Base-by-base conservation (phyloP, 2,888 invertebrate genomes). In the Spialia ferax region DNA sequence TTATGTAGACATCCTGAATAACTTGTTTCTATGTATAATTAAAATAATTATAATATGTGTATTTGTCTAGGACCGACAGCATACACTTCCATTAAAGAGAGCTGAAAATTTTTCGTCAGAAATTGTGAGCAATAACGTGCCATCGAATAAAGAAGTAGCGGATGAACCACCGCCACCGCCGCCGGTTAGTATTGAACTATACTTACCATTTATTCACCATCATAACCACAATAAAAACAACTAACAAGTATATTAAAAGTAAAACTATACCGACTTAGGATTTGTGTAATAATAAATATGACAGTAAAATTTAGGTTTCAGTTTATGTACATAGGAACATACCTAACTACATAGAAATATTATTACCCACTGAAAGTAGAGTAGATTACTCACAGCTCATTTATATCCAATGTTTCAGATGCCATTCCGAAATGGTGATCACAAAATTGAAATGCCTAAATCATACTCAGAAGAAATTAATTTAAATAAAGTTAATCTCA, bases 111-210 rank as follows among this genome's bases (percentile, higher is more conserved):
- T 71, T 38, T 70, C 78, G 10, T 60, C 74, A 48, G 83, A 82
- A 26, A 70, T 65, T 22, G 70, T 75, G 48, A 76, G 73, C 67
- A 83, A 76, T 56, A 78, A 81, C 63, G 77, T 79, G 56, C 65
- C 70, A 23, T 76, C 80, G 75, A 77, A 20, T 73, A 70, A 69
- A 66, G 71, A 62, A 54, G 32, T 61, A 42, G 61, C 82, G 32
- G 88, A 89, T 64, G 85, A 86, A 69, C 94, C 95, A 38, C 95
- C 95, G 20, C 95, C 95, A 22, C 96, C 95, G 52, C 95, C 95
- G 63, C 95, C 95, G 69, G 95, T 95, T 86, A 93, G 93, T 66
- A 66, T 45, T 26, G 26, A 26, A 2, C 26, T 42, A 13, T 20
- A 7, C 20, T 1, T 50, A 38, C 26, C 26, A 4, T 26, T 26